These are phyloP conservation scores for Acrocephalus kingi DNA, from an alignment of 2,113 vertebrate species.

Conservation along the genomic window DNA sequence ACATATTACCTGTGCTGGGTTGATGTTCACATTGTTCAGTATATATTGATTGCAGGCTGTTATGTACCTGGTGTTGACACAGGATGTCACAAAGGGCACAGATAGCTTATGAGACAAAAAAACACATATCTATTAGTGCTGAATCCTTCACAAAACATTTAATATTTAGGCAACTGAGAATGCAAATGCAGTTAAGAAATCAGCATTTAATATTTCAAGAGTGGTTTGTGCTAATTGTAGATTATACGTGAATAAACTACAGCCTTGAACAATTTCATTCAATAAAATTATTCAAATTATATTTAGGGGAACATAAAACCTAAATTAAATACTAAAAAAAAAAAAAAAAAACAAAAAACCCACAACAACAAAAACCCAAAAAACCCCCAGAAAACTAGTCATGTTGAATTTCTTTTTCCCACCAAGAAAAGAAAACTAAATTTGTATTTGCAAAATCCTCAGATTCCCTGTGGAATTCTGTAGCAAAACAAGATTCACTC, in stretches of 20 bases:
- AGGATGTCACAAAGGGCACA: neutral
- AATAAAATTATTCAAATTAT: neutral
- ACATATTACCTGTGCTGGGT: neutral
- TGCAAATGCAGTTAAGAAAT: neutral
- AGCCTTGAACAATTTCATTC: neutral
- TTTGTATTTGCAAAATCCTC: neutral
- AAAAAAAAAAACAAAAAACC: neutral
- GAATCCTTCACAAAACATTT: neutral
- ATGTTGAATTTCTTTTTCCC: neutral
- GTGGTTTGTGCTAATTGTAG: neutral
- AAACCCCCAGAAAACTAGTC: neutral
- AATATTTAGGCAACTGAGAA: neutral
- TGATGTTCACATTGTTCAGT: neutral
- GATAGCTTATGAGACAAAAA: neutral
- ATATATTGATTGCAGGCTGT: neutral
- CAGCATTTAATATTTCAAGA: neutral
- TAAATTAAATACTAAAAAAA: neutral
- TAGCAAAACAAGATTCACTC: neutral
- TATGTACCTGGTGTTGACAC: rapidly evolving
- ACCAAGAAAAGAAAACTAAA: neutral
- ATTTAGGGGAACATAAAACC: neutral
- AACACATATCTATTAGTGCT: neutral
- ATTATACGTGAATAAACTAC: neutral
- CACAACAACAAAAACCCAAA: too few relatives aligned
- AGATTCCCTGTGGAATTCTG: neutral